Evolutionary conservation across 2,113 vertebrate species (phyloP).

Genomic region (Stegostoma tigrinum): DNA sequence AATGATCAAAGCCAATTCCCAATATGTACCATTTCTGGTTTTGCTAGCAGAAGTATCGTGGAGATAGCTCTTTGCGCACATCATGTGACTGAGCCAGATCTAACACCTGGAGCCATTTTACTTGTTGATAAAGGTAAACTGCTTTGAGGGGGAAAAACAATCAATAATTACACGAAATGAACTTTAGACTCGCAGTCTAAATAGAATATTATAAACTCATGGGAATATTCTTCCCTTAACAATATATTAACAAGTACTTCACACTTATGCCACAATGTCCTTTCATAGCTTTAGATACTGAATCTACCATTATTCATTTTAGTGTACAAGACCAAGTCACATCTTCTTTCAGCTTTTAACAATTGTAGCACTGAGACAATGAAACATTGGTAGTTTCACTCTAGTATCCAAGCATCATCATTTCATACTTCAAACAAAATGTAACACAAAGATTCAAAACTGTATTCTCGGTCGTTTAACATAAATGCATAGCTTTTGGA

Average conservation of each 20-base stretch:
- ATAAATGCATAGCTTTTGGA: constrained; percentile 23
- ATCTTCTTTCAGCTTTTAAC: neutral
- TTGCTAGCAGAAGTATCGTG: neutral
- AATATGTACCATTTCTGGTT: neutral
- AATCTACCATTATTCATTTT: neutral
- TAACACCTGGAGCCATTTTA: neutral
- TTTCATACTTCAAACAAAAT: neutral
- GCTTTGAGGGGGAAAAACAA: neutral
- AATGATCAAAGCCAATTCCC: neutral
- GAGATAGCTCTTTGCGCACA: neutral
- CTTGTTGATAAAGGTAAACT: neutral
- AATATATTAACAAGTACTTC: neutral
- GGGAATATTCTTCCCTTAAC: neutral
- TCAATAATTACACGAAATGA: neutral
- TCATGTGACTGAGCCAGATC: neutral
- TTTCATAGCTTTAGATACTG: neutral
- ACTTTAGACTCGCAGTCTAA: neutral
- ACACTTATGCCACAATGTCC: neutral
- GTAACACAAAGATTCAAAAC: constrained; percentile 3
- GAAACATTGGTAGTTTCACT: neutral
- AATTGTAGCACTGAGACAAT: neutral
- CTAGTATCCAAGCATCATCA: neutral
- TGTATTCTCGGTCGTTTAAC: neutral
- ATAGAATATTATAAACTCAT: neutral
- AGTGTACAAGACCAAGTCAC: neutral